Evolutionary conservation across 2,888 invertebrate species (phyloP), one percentile per base, ranked within the genome.

Genomic region (Blera fallax): DNA sequence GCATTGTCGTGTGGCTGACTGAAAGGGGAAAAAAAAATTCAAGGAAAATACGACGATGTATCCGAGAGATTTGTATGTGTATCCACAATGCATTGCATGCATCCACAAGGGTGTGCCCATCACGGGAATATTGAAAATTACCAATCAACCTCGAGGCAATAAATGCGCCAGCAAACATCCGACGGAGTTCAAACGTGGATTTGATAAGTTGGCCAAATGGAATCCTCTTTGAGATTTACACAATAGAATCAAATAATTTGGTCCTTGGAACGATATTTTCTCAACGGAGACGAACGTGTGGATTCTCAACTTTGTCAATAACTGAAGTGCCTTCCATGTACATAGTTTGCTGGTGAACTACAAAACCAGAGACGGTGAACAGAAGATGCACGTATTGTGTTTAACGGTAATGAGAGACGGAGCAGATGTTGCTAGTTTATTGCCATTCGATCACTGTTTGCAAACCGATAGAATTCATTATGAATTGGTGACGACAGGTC

Each of bases 41-140:
- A n/a, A 54, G 27, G 11, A 48, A 14, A 6, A 37, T 69, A 76
- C 48, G 14, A 32, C 40, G 62, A 60, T 74, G 43, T 14, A 58
- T 60, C 18, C 21, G 18, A 40, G 58, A 62, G 16, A n/a, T 21
- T 45, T 56, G 48, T 69, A 18, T 40, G 69, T 54, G 45, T 16
- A 37, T 27, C 2, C 54, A 21, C 50, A 60, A 64, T 64, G 32
- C 64, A 64, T 65, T 52, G 74, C 58, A 67, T 73, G 79, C 43
- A 65, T 48, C 34, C 64, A 32, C 65, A 78, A 73, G 76, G 45
- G 52, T 72, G 81, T 43, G 34, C 29, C 67, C 73, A 79, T 70
- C 74, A 76, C 48, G 65, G 72, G 85, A 85, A 77, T 81, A 81
- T 81, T 81, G 85, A 81, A 81, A 81, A 85, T 85, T 81, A 85